phyloP scores from a whole-genome alignment of 2,113 vertebrate genomes.

The Mystacornis crossleyi region DNA sequence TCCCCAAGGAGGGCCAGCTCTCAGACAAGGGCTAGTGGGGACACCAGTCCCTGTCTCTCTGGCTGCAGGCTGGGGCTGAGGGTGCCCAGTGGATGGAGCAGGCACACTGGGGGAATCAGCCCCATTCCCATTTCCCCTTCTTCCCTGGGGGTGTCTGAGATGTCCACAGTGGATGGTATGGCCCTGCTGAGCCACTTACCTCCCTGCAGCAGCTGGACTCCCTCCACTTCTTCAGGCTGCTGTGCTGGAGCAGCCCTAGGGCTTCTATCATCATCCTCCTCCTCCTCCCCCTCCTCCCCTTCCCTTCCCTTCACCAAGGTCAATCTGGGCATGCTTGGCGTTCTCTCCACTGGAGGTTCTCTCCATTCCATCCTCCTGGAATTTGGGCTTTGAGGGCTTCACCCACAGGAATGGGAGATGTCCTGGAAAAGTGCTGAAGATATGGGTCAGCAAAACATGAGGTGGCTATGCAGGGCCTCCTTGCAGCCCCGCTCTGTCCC shows the following conservation, averaged over 20 bases:
- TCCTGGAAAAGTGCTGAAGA: neutral
- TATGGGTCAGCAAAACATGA: neutral
- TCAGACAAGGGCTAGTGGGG: neutral
- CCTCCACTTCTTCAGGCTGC: neutral
- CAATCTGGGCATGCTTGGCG: neutral
- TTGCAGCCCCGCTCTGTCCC: neutral
- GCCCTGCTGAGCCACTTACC: neutral
- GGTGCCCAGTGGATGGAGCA: neutral
- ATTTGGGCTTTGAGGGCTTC: neutral
- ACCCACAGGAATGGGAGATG: neutral
- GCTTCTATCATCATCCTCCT: neutral
- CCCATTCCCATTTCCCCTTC: neutral
- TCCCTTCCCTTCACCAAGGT: no score
- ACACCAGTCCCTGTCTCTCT: neutral
- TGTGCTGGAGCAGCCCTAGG: neutral
- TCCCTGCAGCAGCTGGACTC: neutral
- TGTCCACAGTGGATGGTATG: neutral
- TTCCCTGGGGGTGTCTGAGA: neutral
- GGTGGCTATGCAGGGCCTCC: neutral
- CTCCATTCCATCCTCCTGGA: accelerated
- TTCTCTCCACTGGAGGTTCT: neutral
- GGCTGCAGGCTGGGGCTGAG: neutral
- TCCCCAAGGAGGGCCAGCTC: neutral
- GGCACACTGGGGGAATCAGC: neutral
- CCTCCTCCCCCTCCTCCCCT: neutral